These are phyloP conservation scores for Phalloptychus januarius DNA, from an alignment of 2,797 vertebrate genomes.

Conservation along the genomic window DNA sequence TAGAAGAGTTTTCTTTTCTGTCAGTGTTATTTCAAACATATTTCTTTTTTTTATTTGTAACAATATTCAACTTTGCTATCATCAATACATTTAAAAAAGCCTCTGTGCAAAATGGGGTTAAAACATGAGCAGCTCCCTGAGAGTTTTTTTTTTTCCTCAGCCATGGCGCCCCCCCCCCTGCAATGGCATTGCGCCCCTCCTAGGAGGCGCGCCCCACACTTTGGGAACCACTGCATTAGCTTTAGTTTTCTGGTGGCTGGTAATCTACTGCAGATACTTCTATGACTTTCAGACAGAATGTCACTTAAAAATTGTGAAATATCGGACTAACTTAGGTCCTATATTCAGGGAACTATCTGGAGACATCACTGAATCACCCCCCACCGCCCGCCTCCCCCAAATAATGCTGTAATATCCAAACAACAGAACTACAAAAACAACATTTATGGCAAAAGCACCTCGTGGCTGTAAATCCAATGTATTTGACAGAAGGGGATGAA, in stretches of 20 bases:
- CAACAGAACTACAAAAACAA: neutral
- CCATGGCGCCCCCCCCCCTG: too few relatives aligned
- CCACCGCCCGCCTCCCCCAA: too few relatives aligned
- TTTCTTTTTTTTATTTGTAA: too few relatives aligned
- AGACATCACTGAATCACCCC: conserved; percentile 19
- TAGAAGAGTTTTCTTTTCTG: too few relatives aligned
- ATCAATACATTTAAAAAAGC: too few relatives aligned
- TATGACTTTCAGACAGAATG: neutral
- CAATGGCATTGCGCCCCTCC: too few relatives aligned
- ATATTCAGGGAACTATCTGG: conserved; percentile 23
- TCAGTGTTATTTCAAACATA: too few relatives aligned
- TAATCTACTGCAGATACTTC: neutral
- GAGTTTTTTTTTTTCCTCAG: too few relatives aligned
- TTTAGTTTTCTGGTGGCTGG: neutral
- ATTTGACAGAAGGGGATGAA: conserved; percentile 36
- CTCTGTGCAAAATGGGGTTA: too few relatives aligned
- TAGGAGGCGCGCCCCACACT: too few relatives aligned
- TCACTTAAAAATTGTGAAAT: neutral
- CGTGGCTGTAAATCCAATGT: conserved; percentile 11
- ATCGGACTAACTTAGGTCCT: conserved; percentile 33
- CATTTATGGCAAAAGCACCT: conserved; percentile 3
- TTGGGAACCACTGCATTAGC: neutral
- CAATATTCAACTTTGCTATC: too few relatives aligned
- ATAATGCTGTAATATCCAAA: neutral
- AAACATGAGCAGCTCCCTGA: too few relatives aligned